Evolutionary conservation across 2,888 invertebrate species (phyloP), one percentile per base, ranked within the genome.

Genomic region (Germaria angustata): DNA sequence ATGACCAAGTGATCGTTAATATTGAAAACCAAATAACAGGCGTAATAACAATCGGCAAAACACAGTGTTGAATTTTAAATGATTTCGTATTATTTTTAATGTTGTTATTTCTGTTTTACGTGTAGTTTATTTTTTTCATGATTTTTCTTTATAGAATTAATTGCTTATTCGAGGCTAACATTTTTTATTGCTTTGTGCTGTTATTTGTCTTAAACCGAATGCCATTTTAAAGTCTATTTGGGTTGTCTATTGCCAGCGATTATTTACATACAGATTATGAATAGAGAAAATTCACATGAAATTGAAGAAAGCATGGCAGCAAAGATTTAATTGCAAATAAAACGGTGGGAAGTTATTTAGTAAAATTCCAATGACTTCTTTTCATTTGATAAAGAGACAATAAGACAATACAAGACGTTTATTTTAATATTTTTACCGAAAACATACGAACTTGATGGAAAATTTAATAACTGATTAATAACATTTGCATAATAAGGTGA

Each of bases 1-100:
- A 65, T 80, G 68, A 79, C 81, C 79, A 84, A 85, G 84, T 82
- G 82, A 80, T 76, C 82, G 84, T 84, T 84, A 82, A 80, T 72
- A 61, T 65, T 61, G 55, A 75, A 78, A 68, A 55, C 69, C 80
- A 59, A 80, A 66, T 76, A 66, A 72, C 51, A 49, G 88, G 86
- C 77, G 11, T 20, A 34, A 34, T 32, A 53, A 68, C 28, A 44
- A 68, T 61, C 68, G 73, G 61, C 15, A 28, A 68, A 53, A 73
- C n/a, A 61, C 66, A 46, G 44, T 57, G 69, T 63, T 75, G 75
- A 65, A 65, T 65, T 65, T 57, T 57, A 76, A 69, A 51, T 53
- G 46, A n/a, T n/a, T n/a, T n/a, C 20, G 53, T 20, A 61, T 55
- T 44, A n/a, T 51, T 13, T 39, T 34, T 36, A 44, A 34, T 44